phyloP scores from a whole-genome alignment of 1,140 invertebrate genomes.

The Samia ricini region DNA sequence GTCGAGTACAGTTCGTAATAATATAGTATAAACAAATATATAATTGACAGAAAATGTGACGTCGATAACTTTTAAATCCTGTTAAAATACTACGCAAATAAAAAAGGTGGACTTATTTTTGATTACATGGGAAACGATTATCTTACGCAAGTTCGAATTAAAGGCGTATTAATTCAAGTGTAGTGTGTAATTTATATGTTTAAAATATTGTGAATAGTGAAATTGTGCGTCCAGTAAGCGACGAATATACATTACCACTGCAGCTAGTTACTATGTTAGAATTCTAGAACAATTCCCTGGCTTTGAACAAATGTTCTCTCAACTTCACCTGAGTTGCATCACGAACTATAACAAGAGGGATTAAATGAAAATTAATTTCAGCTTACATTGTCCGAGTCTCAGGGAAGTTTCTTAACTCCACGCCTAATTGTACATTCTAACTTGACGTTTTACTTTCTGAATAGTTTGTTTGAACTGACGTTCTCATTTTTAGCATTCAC shows the following conservation, averaged over 20 bases:
- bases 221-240: neutral
- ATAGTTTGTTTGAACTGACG: neutral
- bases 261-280: neutral
- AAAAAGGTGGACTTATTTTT: too few species aligned
- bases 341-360: constrained; percentile 14
- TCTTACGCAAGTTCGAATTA: too few species aligned
- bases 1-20: too few species aligned
- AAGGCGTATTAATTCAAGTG: too few species aligned
- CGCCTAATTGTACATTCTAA: constrained; percentile 13
- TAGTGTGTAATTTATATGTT: too few species aligned
- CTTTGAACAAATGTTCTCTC: constrained; percentile 4
- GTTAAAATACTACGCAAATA: too few species aligned
- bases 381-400: constrained; percentile 23
- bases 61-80: too few species aligned
- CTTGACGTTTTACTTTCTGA: constrained; percentile 13
- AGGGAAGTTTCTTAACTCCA: constrained; percentile 11
- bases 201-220: too few species aligned
- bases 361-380: constrained; percentile 34
- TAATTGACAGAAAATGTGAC: too few species aligned
- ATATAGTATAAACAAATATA: too few species aligned
- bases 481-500: neutral
- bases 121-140: too few species aligned
- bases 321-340: constrained; percentile 11
- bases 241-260: neutral
- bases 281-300: neutral